Conservation (phyloP, 2,113 vertebrate species). For the Sylvietta virens region DNA sequence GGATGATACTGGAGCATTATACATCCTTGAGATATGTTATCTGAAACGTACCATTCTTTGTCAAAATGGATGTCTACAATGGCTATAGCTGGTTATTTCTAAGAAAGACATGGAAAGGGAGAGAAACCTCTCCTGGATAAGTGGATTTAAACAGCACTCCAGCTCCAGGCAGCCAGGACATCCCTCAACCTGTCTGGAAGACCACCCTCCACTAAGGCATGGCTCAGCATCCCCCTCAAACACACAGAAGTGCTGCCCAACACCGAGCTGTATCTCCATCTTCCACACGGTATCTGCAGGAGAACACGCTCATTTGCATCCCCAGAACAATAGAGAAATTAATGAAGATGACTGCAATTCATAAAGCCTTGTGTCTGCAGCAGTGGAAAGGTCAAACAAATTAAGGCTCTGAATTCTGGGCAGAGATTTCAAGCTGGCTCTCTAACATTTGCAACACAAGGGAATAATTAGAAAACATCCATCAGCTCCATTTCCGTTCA, state of each 20-base stretch:
- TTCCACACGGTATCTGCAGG: neutral
- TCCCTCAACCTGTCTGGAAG: neutral
- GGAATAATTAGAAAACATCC: constrained; percentile 66
- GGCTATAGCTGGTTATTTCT: neutral
- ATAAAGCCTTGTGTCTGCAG: constrained; percentile 37
- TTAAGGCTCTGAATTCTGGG: constrained; percentile 58
- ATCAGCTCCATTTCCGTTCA: constrained; percentile 54
- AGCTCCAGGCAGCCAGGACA: neutral
- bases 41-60: neutral
- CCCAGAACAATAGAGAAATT: constrained; percentile 52
- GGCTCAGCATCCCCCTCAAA: neutral
- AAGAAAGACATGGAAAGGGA: neutral
- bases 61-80: neutral
- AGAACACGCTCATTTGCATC: neutral
- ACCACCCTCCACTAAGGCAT: neutral
- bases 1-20: neutral
- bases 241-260: neutral
- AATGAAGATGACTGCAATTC: constrained; percentile 45
- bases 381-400: constrained; percentile 66
- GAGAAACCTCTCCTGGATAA: neutral
- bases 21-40: neutral
- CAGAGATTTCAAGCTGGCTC: constrained; percentile 55
- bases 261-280: fast-evolving
- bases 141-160: neutral
- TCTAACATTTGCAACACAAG: constrained; percentile 43